A percentile compares a stretch with the other conserved stretches of the same genome.
phyloP scores from a whole-genome alignment of 1,140 invertebrate genomes.

The Parasteatoda tepidariorum region DNA sequence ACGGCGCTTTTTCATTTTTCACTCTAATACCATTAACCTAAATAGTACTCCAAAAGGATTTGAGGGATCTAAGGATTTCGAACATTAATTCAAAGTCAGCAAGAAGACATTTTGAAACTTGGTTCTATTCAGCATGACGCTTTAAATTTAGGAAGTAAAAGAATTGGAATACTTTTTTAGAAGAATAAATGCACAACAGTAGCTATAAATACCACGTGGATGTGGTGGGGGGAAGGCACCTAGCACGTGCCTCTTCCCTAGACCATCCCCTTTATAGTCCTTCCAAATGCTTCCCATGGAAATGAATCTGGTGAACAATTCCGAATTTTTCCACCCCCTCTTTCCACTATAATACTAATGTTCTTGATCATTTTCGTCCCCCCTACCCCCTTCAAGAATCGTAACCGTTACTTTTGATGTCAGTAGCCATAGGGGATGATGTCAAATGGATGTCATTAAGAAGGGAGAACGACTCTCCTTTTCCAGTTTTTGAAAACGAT shows the following conservation, averaged over 20 bases:
- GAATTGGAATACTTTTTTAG: slow-evolving; percentile 34
- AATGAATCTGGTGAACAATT: slow-evolving; percentile 59
- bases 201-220: slow-evolving; percentile 45
- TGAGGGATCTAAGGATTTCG: too few relatives aligned
- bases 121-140: slow-evolving; percentile 6
- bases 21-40: too few relatives aligned
- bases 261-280: slow-evolving; percentile 42
- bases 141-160: not conserved
- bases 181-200: slow-evolving; percentile 38
- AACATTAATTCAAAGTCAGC: too few relatives aligned
- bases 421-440: slow-evolving; percentile 55
- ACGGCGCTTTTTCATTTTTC: too few relatives aligned
- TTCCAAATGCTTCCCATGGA: slow-evolving; percentile 49
- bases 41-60: too few relatives aligned
- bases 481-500: slow-evolving; percentile 37
- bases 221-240: not conserved
- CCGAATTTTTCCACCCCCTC: slow-evolving; percentile 10
- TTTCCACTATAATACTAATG: slow-evolving; percentile 39
- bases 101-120: too few relatives aligned
- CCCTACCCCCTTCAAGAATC: slow-evolving; percentile 2
- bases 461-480: slow-evolving; percentile 13
- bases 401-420: slow-evolving; percentile 59
- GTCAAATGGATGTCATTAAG: slow-evolving; percentile 59
- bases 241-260: not conserved
- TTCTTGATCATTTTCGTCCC: not conserved